These are phyloP conservation scores for Eucera pruinosa DNA, from an alignment of 2,888 invertebrate genomes.

Conservation along the genomic window DNA sequence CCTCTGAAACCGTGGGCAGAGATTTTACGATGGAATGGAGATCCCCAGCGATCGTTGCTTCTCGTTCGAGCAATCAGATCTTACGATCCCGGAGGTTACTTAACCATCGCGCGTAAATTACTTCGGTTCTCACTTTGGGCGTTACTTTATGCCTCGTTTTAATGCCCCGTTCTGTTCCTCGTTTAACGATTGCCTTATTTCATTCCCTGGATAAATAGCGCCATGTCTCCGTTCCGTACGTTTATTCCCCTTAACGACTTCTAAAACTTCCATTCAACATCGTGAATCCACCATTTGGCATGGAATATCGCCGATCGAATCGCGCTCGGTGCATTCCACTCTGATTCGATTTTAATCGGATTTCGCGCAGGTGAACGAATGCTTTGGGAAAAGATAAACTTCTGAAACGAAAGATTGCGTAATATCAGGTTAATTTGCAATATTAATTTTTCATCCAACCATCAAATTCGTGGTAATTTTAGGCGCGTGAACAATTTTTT, in stretches of 20 bases:
- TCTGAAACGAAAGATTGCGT: no score
- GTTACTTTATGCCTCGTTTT: constrained; percentile 40
- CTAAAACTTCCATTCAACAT: neutral
- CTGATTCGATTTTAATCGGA: neutral
- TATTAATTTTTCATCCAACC: no score
- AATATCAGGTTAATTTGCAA: no score
- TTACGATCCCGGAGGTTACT: constrained; percentile 46
- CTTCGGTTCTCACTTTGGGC: constrained; percentile 49
- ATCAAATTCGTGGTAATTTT: no score
- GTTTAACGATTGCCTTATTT: constrained; percentile 31
- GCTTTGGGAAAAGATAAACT: no score
- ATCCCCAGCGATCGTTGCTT: constrained; percentile 47
- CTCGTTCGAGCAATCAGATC: constrained; percentile 50
- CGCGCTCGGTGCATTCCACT: neutral
- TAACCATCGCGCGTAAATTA: constrained; percentile 47
- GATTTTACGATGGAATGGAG: constrained; percentile 55
- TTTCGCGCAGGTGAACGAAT: neutral
- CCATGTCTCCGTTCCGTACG: constrained; percentile 16
- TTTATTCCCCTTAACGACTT: constrained; percentile 10
- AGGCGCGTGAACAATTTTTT: no score
- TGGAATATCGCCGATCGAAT: neutral
- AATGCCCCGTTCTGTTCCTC: constrained; percentile 22
- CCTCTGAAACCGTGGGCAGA: constrained; percentile 40
- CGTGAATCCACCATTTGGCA: neutral
- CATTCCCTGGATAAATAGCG: constrained; percentile 17